Evolutionary conservation across 37 sponge, comb jelly and placozoan genomes (phyloP), one percentile per base, ranked within the genome.

Genomic region (Chondrosia reniformis): DNA sequence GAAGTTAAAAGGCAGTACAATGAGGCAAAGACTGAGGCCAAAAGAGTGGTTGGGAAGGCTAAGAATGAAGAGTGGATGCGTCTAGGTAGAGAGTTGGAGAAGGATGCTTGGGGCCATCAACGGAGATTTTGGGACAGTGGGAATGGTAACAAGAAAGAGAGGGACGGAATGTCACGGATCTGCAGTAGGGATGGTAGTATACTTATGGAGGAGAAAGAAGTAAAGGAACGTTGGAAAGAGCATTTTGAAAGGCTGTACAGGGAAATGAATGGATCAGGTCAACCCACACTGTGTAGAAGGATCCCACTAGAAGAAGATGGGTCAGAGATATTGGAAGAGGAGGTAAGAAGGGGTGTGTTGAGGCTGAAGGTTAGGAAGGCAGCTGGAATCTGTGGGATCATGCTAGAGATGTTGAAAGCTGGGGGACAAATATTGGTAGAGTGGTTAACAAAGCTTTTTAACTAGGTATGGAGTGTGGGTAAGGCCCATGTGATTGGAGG

Each of bases 401-500:
- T 40, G 15, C 7, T 36, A 21, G 67, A 66, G 38, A 40, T 66
- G 40, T 40, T 66, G 39, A 66, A 66, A 40, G 39, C 36, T 66
- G 67, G 67, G 5, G 67, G 67, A 40, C 39, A 66, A 40, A 40
- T 30, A 8, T 66, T 40, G 15, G 40, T 66, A 36, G 39, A 19
- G 7, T 66, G 67, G 67, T 36, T 66, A 21, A 17, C 54, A 49
- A 49, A 49, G 54, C 54, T 49, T 49, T 49, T 49, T 49, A 49
- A 49, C 54, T 19, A 19, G 54, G 54, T 49, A 49, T 66, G 67
- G 67, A 31, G 39, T 8, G 40, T 37, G 39, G 67, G 67, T 66
- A 36, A 30, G 67, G 32, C 15, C 67, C 67, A 36, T 37, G 67
- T 66, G 67, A 66, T 40, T 66, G 67, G 67, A 66, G 9, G 15